A percentile compares a stretch with the other conserved stretches of the same genome.
These are phyloP conservation scores for Centropus bengalensis DNA, from an alignment of 2,113 vertebrate genomes.

Conservation along the genomic window DNA sequence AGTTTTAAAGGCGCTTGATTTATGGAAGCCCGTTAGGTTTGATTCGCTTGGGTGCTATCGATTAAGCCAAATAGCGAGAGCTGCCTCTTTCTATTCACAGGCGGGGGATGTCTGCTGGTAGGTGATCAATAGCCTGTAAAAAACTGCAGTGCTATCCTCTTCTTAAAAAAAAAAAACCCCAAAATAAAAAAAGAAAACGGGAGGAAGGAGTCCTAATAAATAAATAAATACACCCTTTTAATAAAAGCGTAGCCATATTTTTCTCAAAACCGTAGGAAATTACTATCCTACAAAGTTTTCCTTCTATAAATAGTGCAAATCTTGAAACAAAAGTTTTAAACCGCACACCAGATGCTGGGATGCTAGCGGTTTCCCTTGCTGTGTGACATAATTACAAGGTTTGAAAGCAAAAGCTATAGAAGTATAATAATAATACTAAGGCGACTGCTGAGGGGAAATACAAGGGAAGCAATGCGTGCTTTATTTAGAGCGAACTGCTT, in stretches of 20 bases:
- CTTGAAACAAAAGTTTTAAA: constrained; percentile 87
- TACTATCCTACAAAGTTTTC: constrained; percentile 82
- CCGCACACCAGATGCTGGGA: constrained; percentile 84
- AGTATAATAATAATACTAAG: constrained; percentile 73
- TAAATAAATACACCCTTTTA: constrained; percentile 65
- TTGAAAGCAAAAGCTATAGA: constrained; percentile 71
- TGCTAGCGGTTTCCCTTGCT: constrained; percentile 82
- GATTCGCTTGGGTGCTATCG: constrained; percentile 53
- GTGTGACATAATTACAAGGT: constrained; percentile 87
- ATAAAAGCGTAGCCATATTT: constrained; percentile 74
- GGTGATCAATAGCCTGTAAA: constrained; percentile 7
- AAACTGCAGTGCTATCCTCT: not conserved
- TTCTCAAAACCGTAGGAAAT: constrained; percentile 81
- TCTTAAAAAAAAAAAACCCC: not conserved
- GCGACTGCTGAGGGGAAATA: constrained; percentile 68
- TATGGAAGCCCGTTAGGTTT: constrained; percentile 57
- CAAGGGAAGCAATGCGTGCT: constrained; percentile 54
- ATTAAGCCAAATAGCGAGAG: constrained; percentile 46
- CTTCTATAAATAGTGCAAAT: constrained; percentile 84
- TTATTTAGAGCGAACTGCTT: constrained; percentile 52
- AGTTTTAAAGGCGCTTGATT: constrained; percentile 60
- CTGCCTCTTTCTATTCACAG: not conserved
- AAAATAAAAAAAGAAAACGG: not conserved
- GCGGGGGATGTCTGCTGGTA: constrained; percentile 27
- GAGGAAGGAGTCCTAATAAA: constrained; percentile 67